Evolutionary conservation across 92 coral and sea anemone species (phyloP).

Genomic region (Phenganax stokvisi): DNA sequence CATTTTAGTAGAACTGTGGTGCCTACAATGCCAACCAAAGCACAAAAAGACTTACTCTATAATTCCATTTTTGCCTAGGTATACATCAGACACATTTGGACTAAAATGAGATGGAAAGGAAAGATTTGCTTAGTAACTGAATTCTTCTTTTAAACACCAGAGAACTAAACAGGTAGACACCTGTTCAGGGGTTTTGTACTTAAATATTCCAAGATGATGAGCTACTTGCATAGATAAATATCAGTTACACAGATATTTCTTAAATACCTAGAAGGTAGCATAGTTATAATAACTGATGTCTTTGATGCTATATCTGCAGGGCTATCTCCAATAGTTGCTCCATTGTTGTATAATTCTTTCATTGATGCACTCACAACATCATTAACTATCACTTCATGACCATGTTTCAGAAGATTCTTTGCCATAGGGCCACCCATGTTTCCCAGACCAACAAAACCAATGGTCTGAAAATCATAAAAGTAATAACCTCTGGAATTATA

Average conservation of each 20-base stretch:
- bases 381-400: constrained; percentile 64
- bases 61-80: constrained; percentile 80
- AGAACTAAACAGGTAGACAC: not conserved
- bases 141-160: no score
- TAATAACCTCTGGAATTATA: not conserved
- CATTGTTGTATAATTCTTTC: constrained; percentile 65
- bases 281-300: constrained; percentile 70
- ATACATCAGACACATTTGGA: constrained; percentile 86
- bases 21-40: not conserved
- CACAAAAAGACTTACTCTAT: constrained; percentile 54
- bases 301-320: constrained; percentile 87
- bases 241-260: not conserved
- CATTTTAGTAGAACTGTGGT: no score
- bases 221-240: not conserved
- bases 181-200: not conserved
- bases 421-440: constrained; percentile 99
- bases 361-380: constrained; percentile 69
- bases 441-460: constrained; percentile 95
- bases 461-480: constrained; percentile 32
- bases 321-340: constrained; percentile 70
- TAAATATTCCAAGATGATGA: no score
- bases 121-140: not conserved
- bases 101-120: constrained; percentile 46
- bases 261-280: constrained; percentile 88
- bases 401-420: constrained; percentile 67